Percentiles rank a stretch among this genome's conserved stretches.
Conservation (phyloP, 2,113 vertebrate species). For the Chascanopsetta lugubris region DNA sequence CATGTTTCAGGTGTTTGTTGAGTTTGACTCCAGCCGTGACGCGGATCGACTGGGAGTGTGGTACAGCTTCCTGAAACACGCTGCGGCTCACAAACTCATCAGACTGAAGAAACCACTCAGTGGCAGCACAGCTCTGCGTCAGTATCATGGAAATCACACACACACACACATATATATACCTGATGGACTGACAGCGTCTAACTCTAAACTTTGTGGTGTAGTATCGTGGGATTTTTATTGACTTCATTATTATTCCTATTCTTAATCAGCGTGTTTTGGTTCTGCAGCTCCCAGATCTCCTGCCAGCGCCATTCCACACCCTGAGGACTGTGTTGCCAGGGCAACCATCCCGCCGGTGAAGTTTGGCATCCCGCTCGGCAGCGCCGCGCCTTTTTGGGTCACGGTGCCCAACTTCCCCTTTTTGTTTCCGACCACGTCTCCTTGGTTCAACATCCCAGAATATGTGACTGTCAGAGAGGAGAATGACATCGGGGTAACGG, state of each 20-base stretch:
- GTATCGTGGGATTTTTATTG: too few species aligned
- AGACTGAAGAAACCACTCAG: not conserved
- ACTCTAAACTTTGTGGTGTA: too few species aligned
- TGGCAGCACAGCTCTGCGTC: accelerated
- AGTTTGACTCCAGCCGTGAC: conserved; percentile 8
- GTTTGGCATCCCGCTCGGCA: not conserved
- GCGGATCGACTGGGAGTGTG: conserved; percentile 59
- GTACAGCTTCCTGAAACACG: conserved; percentile 42
- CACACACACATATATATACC: too few species aligned
- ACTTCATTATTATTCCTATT: too few species aligned
- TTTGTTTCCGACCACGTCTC: conserved; percentile 41
- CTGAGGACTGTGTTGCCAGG: accelerated
- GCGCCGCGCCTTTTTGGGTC: conserved; percentile 36
- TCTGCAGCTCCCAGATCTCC: conserved; percentile 26
- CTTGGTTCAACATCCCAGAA: conserved; percentile 62
- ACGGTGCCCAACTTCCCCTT: conserved; percentile 35
- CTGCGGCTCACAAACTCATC: not conserved
- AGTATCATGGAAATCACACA: not conserved
- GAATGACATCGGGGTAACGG: conserved; percentile 22
- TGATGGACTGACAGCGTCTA: too few species aligned
- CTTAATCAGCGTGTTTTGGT: not conserved
- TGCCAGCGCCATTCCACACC: conserved; percentile 24
- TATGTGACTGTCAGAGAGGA: not conserved
- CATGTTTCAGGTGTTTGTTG: conserved; percentile 54
- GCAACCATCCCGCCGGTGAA: accelerated